phyloP scores from a whole-genome alignment of 2,888 invertebrate genomes.

The Eupithecia abbreviata region DNA sequence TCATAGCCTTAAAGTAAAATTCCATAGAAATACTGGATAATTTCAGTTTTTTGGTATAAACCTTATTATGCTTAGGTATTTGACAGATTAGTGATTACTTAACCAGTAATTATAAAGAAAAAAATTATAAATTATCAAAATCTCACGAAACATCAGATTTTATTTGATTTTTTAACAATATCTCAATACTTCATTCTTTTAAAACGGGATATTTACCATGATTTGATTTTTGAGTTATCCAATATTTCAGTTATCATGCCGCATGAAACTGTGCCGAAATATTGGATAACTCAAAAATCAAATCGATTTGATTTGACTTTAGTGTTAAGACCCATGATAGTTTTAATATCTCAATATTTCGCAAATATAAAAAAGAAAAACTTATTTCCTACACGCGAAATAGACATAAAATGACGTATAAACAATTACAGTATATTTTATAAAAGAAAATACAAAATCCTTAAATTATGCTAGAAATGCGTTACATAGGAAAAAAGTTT shows the following conservation, averaged over 20 bases:
- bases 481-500: constrained; percentile 5
- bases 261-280: too few species aligned
- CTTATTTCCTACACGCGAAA: background rate
- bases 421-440: constrained; percentile 9
- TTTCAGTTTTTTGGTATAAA: constrained; percentile 12
- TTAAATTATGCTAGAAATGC: constrained; percentile 21
- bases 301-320: too few species aligned
- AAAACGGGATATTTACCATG: too few species aligned
- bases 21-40: constrained; percentile 17
- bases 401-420: constrained; percentile 4
- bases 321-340: too few species aligned
- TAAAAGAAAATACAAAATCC: constrained; percentile 1
- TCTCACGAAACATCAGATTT: background rate
- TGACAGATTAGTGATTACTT: background rate
- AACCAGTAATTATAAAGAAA: too few species aligned
- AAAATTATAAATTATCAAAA: background rate
- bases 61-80: background rate
- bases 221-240: too few species aligned
- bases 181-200: too few species aligned
- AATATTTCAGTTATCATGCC: too few species aligned
- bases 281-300: too few species aligned
- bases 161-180: background rate
- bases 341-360: background rate
- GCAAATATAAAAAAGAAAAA: background rate
- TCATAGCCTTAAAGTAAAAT: constrained; percentile 15